phyloP scores from a whole-genome alignment of 2,797 vertebrate genomes.

The Knipowitschia caucasica region DNA sequence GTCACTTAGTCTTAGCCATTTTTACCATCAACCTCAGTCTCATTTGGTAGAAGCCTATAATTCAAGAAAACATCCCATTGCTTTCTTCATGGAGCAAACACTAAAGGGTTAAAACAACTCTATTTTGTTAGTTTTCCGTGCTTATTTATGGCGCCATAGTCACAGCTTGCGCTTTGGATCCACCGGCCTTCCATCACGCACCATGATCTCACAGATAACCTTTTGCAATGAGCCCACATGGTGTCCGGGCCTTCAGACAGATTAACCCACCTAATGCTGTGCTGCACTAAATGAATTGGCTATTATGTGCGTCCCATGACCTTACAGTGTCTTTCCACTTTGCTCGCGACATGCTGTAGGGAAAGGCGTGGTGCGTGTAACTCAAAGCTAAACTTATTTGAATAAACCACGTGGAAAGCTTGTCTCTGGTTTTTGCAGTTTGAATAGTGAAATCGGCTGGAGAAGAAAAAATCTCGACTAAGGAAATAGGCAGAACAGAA shows the following conservation, averaged over 20 bases:
- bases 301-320: not conserved
- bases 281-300: slow-evolving; percentile 8
- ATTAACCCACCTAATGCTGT: slow-evolving; percentile 21
- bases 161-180: slow-evolving; percentile 29
- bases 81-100: too few species aligned
- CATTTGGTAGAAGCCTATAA: too few species aligned
- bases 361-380: not conserved
- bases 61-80: too few species aligned
- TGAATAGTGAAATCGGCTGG: not conserved
- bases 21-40: too few species aligned
- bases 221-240: slow-evolving; percentile 26
- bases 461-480: not conserved
- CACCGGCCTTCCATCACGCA: slow-evolving; percentile 30
- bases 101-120: not conserved
- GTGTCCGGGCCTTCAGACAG: slow-evolving; percentile 16
- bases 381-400: too few species aligned
- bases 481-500: too few species aligned
- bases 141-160: slow-evolving; percentile 22
- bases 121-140: not conserved
- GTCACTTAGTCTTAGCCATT: too few species aligned
- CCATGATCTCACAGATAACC: slow-evolving; percentile 35
- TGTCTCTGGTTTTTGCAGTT: not conserved
- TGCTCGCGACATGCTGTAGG: not conserved
- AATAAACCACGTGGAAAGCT: not conserved
- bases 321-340: slow-evolving; percentile 13